Conservation (phyloP, 2,797 vertebrate genomes). For the Scomberomorus guttatus region DNA sequence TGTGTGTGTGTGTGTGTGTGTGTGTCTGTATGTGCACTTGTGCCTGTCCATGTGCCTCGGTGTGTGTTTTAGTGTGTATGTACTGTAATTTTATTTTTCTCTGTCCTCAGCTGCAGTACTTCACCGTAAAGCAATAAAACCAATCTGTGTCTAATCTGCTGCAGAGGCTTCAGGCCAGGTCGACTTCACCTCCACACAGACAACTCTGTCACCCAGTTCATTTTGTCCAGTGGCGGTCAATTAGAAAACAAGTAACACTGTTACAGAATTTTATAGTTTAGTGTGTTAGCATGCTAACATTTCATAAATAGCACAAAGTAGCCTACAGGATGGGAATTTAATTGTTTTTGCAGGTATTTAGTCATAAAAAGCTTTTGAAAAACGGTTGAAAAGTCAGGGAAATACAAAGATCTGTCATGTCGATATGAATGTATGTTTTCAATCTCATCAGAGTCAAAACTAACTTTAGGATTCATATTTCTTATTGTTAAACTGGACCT, state of each 20-base stretch:
- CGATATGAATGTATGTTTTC: too few species aligned
- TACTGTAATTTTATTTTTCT: conserved; percentile 32
- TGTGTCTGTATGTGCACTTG: background rate
- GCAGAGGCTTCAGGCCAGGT: conserved; percentile 15
- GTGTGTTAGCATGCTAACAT: too few species aligned
- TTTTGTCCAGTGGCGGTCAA: background rate
- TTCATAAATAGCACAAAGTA: too few species aligned
- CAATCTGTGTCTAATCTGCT: conserved; percentile 25
- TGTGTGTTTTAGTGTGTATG: background rate
- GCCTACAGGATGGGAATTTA: too few species aligned
- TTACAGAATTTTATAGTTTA: background rate
- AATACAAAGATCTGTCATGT: too few species aligned
- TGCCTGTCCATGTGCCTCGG: background rate
- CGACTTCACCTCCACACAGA: background rate
- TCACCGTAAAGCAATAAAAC: conserved; percentile 22
- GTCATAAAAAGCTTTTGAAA: too few species aligned
- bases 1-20: conserved; percentile 1
- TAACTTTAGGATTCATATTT: too few species aligned
- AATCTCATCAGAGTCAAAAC: too few species aligned
- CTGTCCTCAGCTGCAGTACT: conserved; percentile 28
- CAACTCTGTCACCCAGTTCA: background rate
- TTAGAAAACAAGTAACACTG: background rate
- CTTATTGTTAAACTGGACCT: too few species aligned
- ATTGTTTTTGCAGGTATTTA: too few species aligned
- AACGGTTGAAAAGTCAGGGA: too few species aligned